Percentiles rank a stretch among this genome's conserved stretches.
Conservation (phyloP, 2,888 invertebrate species). For the Aleiodes alternator region DNA sequence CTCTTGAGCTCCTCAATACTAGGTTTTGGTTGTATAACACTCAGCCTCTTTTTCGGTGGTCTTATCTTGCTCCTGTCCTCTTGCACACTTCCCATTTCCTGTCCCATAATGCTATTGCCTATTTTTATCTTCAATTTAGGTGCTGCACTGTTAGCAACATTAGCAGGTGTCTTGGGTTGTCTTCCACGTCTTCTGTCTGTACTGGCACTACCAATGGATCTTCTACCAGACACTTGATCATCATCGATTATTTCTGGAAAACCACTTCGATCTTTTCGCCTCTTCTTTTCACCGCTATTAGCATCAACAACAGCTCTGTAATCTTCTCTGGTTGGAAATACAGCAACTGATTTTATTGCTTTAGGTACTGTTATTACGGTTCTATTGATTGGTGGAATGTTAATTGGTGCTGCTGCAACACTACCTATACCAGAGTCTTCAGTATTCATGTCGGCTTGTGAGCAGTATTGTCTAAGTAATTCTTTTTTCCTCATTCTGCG, state of each 20-base stretch:
- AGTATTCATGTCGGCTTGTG: conserved; percentile 85
- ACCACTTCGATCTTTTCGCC: conserved; percentile 76
- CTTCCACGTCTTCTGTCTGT: conserved; percentile 70
- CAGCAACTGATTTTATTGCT: conserved; percentile 92
- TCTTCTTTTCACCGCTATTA: conserved; percentile 83
- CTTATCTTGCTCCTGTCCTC: conserved; percentile 73
- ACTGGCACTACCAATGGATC: conserved; percentile 66
- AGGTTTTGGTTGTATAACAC: conserved; percentile 77
- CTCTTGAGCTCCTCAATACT: conserved; percentile 88
- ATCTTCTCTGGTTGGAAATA: conserved; percentile 90
- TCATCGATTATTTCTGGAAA: conserved; percentile 63
- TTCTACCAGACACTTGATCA: conserved; percentile 58
- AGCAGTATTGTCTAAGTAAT: conserved; percentile 88
- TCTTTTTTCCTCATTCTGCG: conserved; percentile 94
- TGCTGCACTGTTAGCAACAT: conserved; percentile 74
- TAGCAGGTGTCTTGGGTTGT: conserved; percentile 68
- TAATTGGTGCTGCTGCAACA: conserved; percentile 78
- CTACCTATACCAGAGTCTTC: conserved; percentile 82
- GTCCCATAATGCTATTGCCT: conserved; percentile 76
- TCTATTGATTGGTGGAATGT: conserved; percentile 80
- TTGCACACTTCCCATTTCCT: conserved; percentile 76
- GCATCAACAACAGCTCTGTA: conserved; percentile 83
- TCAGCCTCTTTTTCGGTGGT: conserved; percentile 89
- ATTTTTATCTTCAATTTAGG: conserved; percentile 89
- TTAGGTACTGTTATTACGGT: conserved; percentile 90